Evolutionary conservation across 2,797 vertebrate species (phyloP).

Genomic region (Sternotherus odoratus): DNA sequence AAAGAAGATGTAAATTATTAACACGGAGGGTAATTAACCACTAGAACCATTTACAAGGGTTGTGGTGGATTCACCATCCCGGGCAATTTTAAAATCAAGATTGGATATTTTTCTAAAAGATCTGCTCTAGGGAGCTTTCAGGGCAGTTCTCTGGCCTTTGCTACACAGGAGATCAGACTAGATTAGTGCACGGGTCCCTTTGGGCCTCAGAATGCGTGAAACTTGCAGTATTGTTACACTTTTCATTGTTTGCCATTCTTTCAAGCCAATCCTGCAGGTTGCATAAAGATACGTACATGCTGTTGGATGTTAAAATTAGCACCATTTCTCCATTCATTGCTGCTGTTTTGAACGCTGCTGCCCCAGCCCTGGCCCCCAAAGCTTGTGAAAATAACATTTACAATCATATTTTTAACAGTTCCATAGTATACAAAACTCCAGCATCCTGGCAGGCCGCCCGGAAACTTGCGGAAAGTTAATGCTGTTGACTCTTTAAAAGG

Average conservation of each 20-base stretch:
- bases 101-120: not conserved
- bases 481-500: constrained; percentile 71
- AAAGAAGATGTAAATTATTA: not conserved
- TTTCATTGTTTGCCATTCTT: not conserved
- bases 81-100: not conserved
- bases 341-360: constrained; percentile 57
- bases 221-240: not conserved
- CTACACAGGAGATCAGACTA: not conserved
- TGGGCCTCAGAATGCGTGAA: not conserved
- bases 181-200: not conserved
- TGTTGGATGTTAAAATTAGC: constrained; percentile 6
- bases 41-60: not conserved
- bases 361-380: constrained; percentile 57
- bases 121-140: not conserved
- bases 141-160: not conserved
- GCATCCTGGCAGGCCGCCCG: constrained; percentile 71
- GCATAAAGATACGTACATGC: not conserved
- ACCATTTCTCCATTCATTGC: constrained; percentile 48
- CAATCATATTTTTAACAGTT: constrained; percentile 78
- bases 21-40: not conserved
- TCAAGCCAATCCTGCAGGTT: constrained; percentile 1
- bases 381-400: constrained; percentile 67
- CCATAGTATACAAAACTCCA: constrained; percentile 71
- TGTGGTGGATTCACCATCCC: not conserved
- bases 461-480: constrained; percentile 76